Percentiles rank a stretch among this genome's conserved stretches.
phyloP scores from a whole-genome alignment of 2,113 vertebrate genomes.

The Syngnathus scovelli region DNA sequence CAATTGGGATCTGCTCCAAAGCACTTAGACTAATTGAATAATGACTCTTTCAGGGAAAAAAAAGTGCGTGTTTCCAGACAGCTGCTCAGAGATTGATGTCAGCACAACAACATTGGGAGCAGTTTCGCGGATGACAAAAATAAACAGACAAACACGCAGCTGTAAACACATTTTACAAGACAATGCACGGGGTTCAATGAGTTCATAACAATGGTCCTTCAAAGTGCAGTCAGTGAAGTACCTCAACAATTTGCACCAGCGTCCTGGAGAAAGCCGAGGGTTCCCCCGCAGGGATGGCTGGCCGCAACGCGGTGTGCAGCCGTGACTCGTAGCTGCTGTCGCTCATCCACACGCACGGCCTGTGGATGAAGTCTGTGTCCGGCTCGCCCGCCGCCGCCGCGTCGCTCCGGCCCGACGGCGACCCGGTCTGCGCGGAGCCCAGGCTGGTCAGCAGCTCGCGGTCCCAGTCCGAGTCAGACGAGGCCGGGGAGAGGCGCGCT shows the following conservation, averaged over 20 bases:
- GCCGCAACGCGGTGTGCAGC: constrained; percentile 60
- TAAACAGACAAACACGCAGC: background rate
- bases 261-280: constrained; percentile 29
- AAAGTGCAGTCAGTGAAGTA: constrained; percentile 42
- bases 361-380: constrained; percentile 62
- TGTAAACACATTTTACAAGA: background rate
- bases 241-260: constrained; percentile 52
- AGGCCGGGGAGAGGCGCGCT: constrained; percentile 27
- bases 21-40: constrained; percentile 70
- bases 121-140: background rate
- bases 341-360: constrained; percentile 42
- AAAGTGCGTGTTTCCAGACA: constrained; percentile 48
- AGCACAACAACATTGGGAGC: constrained; percentile 22
- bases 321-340: constrained; percentile 57
- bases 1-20: constrained; percentile 50
- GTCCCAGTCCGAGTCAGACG: constrained; percentile 61
- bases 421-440: background rate
- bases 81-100: constrained; percentile 38
- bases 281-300: constrained; percentile 10
- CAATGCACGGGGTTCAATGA: too few relatives aligned
- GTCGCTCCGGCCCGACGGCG: constrained; percentile 38
- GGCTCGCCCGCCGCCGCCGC: constrained; percentile 33
- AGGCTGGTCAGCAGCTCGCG: constrained; percentile 50
- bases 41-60: constrained; percentile 56
- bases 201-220: background rate